Base-by-base conservation (phyloP, 2,113 vertebrate genomes). In the Edolisoma coerulescens region DNA sequence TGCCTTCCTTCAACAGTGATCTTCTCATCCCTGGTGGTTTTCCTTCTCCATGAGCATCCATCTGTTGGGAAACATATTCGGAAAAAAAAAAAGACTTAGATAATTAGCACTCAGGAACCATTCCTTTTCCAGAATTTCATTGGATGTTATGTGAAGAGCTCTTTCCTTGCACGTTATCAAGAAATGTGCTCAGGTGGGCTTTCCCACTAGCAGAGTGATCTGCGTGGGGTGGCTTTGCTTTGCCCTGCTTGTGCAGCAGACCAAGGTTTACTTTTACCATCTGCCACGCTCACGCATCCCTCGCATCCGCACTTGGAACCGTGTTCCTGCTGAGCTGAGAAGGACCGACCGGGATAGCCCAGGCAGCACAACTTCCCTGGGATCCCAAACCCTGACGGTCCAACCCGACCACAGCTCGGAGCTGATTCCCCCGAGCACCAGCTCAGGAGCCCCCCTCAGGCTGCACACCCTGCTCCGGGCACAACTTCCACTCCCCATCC, bases 11-110 rank as follows among this genome's bases (percentile, higher is more conserved):
- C 76, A 54, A 8, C 47, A 56, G 28, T 44, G 83, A 91, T 93
- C 96, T 96, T 91, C 95, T 91, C 78, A 59, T 88, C 61, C 74
- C 35, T 4, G n/a, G 49, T 7, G 15, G 60, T 9, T 94, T 97
- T 32, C 64, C 32, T 54, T 73, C 65, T 61, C 39, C 53, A 20
- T 2, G 17, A 68, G 50, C n/a, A 76, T 59, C 74, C 56, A 84
- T 23, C 89, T 95, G 94, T 64, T 92, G 78, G 11, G 21, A 94
- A 91, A 96, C 3, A 68, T 1, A 78, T 54, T 57, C 21, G 3
- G 7, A 6, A 18, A 32, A 63, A 37, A 49, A 39, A 42, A 50
- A 53, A 28, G 1, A 82, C 3, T 63, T 18, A 23, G 21, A 27
- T 33, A 41, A 32, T 32, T 21, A 67, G 13, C 35, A 33, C 19